phyloP scores from a whole-genome alignment of 2,797 vertebrate species.

The Novumbra hubbsi region DNA sequence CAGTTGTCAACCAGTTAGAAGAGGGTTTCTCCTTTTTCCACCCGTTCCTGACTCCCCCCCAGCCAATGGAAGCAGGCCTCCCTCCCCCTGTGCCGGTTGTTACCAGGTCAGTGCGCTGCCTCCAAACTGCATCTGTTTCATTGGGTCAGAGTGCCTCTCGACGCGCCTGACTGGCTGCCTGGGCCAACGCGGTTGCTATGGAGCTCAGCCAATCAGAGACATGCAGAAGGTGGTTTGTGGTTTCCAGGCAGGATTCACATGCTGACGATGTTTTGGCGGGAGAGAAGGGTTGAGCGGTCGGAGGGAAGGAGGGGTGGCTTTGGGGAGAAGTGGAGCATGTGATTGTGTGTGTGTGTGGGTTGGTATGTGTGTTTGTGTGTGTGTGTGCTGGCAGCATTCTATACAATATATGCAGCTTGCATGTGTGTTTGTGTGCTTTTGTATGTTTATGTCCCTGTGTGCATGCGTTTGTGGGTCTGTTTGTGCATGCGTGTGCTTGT shows the following conservation, averaged over 20 bases:
- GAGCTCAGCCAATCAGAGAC: slow-evolving; percentile 71
- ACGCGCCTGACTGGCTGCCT: slow-evolving; percentile 72
- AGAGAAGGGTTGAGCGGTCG: slow-evolving; percentile 49
- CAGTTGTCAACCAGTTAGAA: slow-evolving; percentile 57
- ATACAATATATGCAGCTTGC: slow-evolving; percentile 16
- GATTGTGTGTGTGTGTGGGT: slow-evolving; percentile 46
- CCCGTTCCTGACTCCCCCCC: slow-evolving; percentile 35
- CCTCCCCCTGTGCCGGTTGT: slow-evolving; percentile 72
- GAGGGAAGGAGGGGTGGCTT: slow-evolving; percentile 55
- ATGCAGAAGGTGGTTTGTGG: slow-evolving; percentile 71
- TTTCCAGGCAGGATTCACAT: slow-evolving; percentile 82
- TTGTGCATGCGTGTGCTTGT: slow-evolving; percentile 33
- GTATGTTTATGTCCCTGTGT: slow-evolving; percentile 22
- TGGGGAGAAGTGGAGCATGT: slow-evolving; percentile 78
- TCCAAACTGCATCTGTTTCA: slow-evolving; percentile 69
- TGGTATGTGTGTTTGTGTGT: slow-evolving; percentile 19
- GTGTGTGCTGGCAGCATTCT: no score
- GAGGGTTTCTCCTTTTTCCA: slow-evolving; percentile 37
- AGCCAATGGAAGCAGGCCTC: slow-evolving; percentile 8
- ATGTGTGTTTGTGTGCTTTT: slow-evolving; percentile 18
- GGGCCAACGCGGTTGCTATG: slow-evolving; percentile 78
- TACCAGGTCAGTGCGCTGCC: slow-evolving; percentile 82
- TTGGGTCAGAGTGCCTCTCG: slow-evolving; percentile 79
- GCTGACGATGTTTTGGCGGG: slow-evolving; percentile 78
- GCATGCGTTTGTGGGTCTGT: slow-evolving; percentile 26